Evolutionary conservation across 2,888 invertebrate species (phyloP).

Genomic region (Aplocera efformata): DNA sequence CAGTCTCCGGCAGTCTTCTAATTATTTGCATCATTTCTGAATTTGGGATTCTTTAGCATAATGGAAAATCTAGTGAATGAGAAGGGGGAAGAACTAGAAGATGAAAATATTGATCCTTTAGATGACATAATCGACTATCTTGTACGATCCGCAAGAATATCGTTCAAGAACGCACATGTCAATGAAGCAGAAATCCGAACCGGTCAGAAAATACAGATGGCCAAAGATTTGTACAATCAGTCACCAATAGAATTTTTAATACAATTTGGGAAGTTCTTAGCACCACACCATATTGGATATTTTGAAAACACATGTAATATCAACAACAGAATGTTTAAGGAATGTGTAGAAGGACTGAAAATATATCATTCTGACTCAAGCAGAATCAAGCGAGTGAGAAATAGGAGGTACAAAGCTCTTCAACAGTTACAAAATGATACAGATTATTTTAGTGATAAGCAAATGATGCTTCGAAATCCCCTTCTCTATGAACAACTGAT

Average conservation of each 20-base stretch:
- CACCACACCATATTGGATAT: slow-evolving; percentile 84
- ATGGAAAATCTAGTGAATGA: slow-evolving; percentile 6
- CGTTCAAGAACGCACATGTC: slow-evolving; percentile 91
- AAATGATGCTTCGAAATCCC: slow-evolving; percentile 96
- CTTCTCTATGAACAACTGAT: slow-evolving; percentile 93
- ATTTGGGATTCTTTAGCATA: no score
- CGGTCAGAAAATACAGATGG: slow-evolving; percentile 85
- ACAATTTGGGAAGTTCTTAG: slow-evolving; percentile 88
- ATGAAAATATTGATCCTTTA: slow-evolving; percentile 57
- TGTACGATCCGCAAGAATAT: slow-evolving; percentile 80
- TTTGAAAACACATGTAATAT: slow-evolving; percentile 73
- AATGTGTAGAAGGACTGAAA: slow-evolving; percentile 83
- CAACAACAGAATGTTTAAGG: slow-evolving; percentile 65
- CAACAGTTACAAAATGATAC: slow-evolving; percentile 84
- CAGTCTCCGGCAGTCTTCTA: no score
- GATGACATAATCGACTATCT: slow-evolving; percentile 82
- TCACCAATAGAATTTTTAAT: slow-evolving; percentile 86
- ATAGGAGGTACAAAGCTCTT: slow-evolving; percentile 91
- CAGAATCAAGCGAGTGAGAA: slow-evolving; percentile 82
- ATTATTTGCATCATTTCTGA: no score
- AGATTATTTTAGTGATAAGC: slow-evolving; percentile 93
- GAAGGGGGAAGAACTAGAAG: slow-evolving; percentile 16
- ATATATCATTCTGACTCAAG: slow-evolving; percentile 75
- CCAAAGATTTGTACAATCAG: slow-evolving; percentile 81
- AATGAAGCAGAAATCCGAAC: slow-evolving; percentile 87